These are phyloP conservation scores for Platysteira castanea DNA, from an alignment of 2,113 vertebrate genomes.

Conservation along the genomic window DNA sequence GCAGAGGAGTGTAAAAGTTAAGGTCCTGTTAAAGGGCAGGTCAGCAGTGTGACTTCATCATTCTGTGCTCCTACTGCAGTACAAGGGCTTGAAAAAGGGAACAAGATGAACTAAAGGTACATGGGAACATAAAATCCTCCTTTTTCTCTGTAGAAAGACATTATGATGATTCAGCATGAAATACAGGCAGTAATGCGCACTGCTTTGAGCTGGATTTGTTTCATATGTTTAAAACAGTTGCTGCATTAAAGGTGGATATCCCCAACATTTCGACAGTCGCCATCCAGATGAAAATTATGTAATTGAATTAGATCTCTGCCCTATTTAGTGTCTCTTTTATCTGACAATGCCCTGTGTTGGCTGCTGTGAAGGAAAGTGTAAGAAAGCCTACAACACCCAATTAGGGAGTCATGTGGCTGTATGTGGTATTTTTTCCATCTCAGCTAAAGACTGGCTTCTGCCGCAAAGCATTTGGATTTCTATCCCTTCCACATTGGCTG, in stretches of 20 bases:
- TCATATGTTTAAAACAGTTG: background rate
- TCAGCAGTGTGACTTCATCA: conserved; percentile 29
- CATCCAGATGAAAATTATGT: background rate
- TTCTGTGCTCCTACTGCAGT: background rate
- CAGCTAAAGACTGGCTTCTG: background rate
- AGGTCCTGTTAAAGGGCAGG: conserved; percentile 43
- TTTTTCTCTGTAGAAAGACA: background rate
- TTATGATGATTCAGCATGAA: conserved; percentile 18
- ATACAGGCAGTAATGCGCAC: background rate
- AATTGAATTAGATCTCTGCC: background rate
- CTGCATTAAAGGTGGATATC: background rate
- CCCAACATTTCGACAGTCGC: background rate
- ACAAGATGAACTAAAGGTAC: background rate
- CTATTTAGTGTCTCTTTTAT: conserved; percentile 2
- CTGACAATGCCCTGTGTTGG: background rate
- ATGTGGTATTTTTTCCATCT: conserved; percentile 1
- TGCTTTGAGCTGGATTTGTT: conserved; percentile 1
- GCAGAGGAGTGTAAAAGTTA: conserved; percentile 39
- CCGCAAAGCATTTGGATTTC: background rate
- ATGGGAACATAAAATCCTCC: conserved; percentile 5
- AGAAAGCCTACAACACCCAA: background rate
- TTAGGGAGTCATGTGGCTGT: background rate
- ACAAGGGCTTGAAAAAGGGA: conserved; percentile 29
- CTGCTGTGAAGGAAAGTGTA: conserved; percentile 22
- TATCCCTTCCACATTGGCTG: background rate